These are phyloP conservation scores for Panagrolaimus sp. DNA, from an alignment of 1,140 invertebrate genomes.

Conservation along the genomic window DNA sequence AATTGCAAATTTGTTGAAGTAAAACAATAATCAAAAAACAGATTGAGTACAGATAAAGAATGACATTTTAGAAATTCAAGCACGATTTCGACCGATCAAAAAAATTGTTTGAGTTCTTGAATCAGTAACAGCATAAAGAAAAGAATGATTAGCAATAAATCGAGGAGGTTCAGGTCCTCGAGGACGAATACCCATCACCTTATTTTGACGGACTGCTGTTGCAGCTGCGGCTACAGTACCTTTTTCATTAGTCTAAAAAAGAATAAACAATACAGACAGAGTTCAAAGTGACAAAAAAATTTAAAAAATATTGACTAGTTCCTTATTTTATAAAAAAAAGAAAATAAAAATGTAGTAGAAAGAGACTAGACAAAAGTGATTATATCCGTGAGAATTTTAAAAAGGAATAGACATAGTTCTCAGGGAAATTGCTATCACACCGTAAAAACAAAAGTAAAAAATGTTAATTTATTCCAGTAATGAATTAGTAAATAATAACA, in stretches of 20 bases:
- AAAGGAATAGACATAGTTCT: no score
- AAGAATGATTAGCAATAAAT: background rate
- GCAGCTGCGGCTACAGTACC: background rate
- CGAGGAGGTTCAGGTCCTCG: background rate
- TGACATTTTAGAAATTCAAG: no score
- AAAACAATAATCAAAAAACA: background rate
- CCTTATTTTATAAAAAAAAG: background rate
- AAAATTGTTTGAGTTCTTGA: background rate
- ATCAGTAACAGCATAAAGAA: background rate
- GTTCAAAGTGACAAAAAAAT: no score
- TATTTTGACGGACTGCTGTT: background rate
- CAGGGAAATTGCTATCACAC: no score
- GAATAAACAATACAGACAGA: no score
- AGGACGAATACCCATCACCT: background rate
- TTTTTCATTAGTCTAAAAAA: slow-evolving; percentile 14
- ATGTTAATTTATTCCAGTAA: background rate
- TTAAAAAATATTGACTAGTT: background rate
- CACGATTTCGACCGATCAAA: background rate
- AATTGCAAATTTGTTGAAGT: background rate
- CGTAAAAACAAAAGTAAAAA: no score
- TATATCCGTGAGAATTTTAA: no score
- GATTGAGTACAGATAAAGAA: no score
- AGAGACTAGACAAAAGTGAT: no score
- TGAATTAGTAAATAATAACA: background rate
- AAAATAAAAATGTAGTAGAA: background rate